Base-by-base conservation (phyloP, 1,140 invertebrate genomes). In the Drosophila neocordata region DNA sequence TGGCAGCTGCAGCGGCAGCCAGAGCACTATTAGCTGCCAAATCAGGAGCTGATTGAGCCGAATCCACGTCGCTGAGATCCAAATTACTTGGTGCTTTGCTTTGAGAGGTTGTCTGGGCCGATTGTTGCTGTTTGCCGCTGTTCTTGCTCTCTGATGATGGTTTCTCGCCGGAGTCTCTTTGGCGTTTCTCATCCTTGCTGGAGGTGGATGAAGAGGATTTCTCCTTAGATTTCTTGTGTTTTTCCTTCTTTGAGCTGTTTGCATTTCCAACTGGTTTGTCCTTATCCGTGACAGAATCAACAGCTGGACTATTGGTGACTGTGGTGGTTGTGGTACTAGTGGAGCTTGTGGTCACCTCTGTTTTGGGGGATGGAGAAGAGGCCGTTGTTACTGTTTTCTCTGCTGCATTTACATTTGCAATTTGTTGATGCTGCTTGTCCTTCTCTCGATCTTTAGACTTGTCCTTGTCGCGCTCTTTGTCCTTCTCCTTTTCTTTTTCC, bases 171-270 rank as follows among this genome's bases (percentile, higher is more conserved):
- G 63, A 53, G 11, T 80, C 76, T 11, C 77, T 74, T 64, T 79
- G 88, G 9, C 80, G 78, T 57, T 92, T 92, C 4, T 85, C 92
- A 27, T 92, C 91, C 55, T 91, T 91, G 56, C 48, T 79, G 4
- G 56, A 52, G 20, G 41, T 13, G n/a, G 52, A 55, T n/a, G 52
- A 56, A 1, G 53, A 5, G 13, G 68, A 65, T 34, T 88, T 88
- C 5, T 89, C 84, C 70, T 88, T 88, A 0, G 84, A 89, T 56
- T 88, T 88, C 31, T 88, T 88, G 65, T 88, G 83, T 31, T 83
- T 88, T 20, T 88, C 83, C 62, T 88, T 88, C 34, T 88, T 88
- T 57, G 24, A 71, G 24, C 66, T 44, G 62, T 74, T 44, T 64
- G 53, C 27, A 53, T 55, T 67, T 41, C 44, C 9, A 75, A 44